Conservation (phyloP, 37 sponge, comb jelly and placozoan genomes). For the Diacarnus erythraeanus region DNA sequence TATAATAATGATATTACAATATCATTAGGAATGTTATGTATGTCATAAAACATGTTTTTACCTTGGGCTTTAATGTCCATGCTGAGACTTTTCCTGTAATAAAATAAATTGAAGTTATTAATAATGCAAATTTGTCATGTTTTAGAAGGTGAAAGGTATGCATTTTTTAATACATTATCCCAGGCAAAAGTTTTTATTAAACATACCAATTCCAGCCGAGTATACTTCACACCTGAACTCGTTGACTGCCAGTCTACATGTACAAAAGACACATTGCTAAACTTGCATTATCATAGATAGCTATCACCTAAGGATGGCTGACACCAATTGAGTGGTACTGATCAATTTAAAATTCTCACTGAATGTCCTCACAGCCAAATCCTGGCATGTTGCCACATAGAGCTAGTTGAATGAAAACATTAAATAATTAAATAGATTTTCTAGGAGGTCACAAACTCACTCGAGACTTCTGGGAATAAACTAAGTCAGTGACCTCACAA, state of each 20-base stretch:
- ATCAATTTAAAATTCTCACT: slow-evolving; percentile 45
- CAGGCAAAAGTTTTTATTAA: background rate
- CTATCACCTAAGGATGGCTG: slow-evolving; percentile 37
- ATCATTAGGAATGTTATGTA: background rate
- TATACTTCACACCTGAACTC: slow-evolving; percentile 38
- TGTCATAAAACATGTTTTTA: background rate
- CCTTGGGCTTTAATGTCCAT: slow-evolving; percentile 39
- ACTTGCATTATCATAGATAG: background rate
- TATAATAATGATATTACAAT: background rate
- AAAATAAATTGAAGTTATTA: too few relatives aligned
- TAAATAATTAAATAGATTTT: background rate
- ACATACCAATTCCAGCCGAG: slow-evolving; percentile 58
- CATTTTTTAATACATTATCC: background rate
- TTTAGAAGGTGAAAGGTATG: too few relatives aligned
- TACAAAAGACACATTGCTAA: background rate
- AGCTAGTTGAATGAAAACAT: slow-evolving; percentile 30
- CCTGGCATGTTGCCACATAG: slow-evolving; percentile 62
- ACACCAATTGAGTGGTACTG: background rate
- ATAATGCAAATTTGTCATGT: too few relatives aligned
- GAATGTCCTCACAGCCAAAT: slow-evolving; percentile 55
- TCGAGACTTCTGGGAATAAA: slow-evolving; percentile 33
- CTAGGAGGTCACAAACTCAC: slow-evolving; percentile 13
- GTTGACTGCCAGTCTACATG: slow-evolving; percentile 34
- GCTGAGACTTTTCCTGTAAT: slow-evolving; percentile 8
- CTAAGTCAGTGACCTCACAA: slow-evolving; percentile 8